Base-by-base conservation (phyloP, 2,888 invertebrate genomes). In the Hydraecia micacea region DNA sequence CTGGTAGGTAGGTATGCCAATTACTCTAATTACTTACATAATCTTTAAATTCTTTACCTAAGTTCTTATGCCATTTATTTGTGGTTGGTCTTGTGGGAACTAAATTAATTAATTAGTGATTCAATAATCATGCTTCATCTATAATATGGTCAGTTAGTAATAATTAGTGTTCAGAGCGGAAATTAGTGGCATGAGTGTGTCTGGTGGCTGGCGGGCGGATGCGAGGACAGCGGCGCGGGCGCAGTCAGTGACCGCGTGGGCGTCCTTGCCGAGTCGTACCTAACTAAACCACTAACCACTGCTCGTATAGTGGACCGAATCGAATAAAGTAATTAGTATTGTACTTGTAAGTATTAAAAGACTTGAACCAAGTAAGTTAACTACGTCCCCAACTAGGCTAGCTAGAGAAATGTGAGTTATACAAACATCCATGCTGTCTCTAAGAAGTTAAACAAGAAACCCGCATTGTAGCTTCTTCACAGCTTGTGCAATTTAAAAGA, bases 161-260 rank as follows among this genome's bases (percentile, higher is more conserved):
- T 74, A 66, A 84, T 68, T 75, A 55, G 70, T 70, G 63, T 39
- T 25, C 70, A 69, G 69, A 85, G 73, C 83, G 85, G 85, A 86
- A 86, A 86, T 80, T 73, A 68, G 70, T 75, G 75, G 15, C n/a
- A 68, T 55, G 81, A 73, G 55, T 73, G 65, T 79, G 70, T 69
- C 60, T 81, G 62, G 70, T 81, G 52, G 68, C 49, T 84, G 75
- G 66, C 85, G 79, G 73, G 81, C 67, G 83, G 79, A 73, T 70
- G 73, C 68, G 66, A 75, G 70, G 75, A 77, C 75, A 52, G 65
- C 78, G 72, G 83, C 78, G 85, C 86, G 80, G 80, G 86, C 77
- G 78, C 69, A 28, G 73, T 93, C 94, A 94, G 92, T 94, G 94
- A 94, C 94, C 94, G 93, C 90, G 85, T 88, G 84, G 81, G 84